These are phyloP conservation scores for Drosophila anomalipes DNA, from an alignment of 2,888 invertebrate species.

Conservation along the genomic window DNA sequence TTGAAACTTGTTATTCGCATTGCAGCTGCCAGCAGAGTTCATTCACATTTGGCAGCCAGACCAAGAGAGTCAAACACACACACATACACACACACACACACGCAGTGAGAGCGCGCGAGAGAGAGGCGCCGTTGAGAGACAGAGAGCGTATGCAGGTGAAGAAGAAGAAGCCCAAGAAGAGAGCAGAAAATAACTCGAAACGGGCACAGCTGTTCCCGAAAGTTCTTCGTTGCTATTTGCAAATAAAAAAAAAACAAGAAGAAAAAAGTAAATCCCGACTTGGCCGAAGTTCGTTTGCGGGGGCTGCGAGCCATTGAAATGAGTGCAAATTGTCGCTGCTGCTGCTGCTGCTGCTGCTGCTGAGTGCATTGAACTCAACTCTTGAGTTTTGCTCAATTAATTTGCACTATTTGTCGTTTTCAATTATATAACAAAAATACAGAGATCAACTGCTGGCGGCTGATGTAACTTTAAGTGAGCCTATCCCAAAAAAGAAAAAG, in stretches of 20 bases:
- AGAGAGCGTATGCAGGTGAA: constrained; percentile 50
- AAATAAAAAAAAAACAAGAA: background rate
- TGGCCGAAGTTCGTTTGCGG: constrained; percentile 44
- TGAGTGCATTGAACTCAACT: constrained; percentile 72
- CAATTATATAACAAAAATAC: constrained; percentile 41
- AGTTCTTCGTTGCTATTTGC: constrained; percentile 52
- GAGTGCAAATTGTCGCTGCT: constrained; percentile 68
- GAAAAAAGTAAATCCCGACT: constrained; percentile 48
- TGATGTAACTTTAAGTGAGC: constrained; percentile 38
- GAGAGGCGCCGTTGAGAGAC: constrained; percentile 6
- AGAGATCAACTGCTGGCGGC: constrained; percentile 8
- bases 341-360: background rate
- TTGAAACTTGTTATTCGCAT: constrained; percentile 84
- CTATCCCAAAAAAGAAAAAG: constrained; percentile 40
- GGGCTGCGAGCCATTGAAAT: constrained; percentile 67
- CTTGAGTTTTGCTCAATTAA: constrained; percentile 33
- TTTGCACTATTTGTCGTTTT: constrained; percentile 36
- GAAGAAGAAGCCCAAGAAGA: constrained; percentile 19
- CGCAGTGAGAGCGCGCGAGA: constrained; percentile 17
- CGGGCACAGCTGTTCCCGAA: constrained; percentile 78
- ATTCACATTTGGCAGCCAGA: constrained; percentile 77
- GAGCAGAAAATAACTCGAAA: constrained; percentile 33
- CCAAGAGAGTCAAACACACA: constrained; percentile 29
- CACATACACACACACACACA: background rate
- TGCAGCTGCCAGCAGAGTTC: constrained; percentile 74